These are phyloP conservation scores for Pristionchus exspectatus DNA, from an alignment of 2,888 invertebrate genomes.

Conservation along the genomic window DNA sequence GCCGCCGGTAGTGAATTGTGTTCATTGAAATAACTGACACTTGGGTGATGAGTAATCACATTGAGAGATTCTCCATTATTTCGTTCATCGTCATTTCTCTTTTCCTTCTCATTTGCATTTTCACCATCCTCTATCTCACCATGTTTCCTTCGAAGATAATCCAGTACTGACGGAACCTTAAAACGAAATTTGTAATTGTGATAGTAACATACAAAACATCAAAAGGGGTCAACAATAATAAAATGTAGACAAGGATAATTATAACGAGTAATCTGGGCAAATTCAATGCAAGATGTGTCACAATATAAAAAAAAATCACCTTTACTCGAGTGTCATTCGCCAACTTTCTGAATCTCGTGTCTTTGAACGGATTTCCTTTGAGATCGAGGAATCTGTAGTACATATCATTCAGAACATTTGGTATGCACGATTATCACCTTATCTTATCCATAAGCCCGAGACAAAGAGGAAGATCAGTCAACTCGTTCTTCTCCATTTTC, in stretches of 20 bases:
- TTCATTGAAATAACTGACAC: constrained; percentile 10
- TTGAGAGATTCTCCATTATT: not conserved
- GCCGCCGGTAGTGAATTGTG: too few relatives aligned
- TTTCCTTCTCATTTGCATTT: constrained; percentile 38
- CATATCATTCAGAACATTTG: not conserved
- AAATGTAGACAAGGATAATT: too few relatives aligned
- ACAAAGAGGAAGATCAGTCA: constrained; percentile 51
- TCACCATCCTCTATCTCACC: constrained; percentile 37
- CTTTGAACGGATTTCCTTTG: constrained; percentile 63
- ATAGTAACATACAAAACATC: not conserved
- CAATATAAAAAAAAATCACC: constrained; percentile 44
- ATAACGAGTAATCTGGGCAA: too few relatives aligned
- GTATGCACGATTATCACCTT: not conserved
- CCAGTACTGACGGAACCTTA: constrained; percentile 59
- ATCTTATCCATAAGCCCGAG: constrained; percentile 25
- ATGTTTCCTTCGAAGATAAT: constrained; percentile 59
- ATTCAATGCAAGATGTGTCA: too few relatives aligned
- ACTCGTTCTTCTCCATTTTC: constrained; percentile 60
- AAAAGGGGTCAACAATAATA: too few relatives aligned
- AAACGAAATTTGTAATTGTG: constrained; percentile 27
- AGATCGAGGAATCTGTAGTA: constrained; percentile 58
- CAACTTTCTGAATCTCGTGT: constrained; percentile 64
- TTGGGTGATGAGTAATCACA: constrained; percentile 39
- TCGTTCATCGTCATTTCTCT: constrained; percentile 43
- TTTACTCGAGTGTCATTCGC: constrained; percentile 67